These are phyloP conservation scores for Koerneria pararmatus DNA, from an alignment of 2,888 invertebrate species.

Conservation along the genomic window DNA sequence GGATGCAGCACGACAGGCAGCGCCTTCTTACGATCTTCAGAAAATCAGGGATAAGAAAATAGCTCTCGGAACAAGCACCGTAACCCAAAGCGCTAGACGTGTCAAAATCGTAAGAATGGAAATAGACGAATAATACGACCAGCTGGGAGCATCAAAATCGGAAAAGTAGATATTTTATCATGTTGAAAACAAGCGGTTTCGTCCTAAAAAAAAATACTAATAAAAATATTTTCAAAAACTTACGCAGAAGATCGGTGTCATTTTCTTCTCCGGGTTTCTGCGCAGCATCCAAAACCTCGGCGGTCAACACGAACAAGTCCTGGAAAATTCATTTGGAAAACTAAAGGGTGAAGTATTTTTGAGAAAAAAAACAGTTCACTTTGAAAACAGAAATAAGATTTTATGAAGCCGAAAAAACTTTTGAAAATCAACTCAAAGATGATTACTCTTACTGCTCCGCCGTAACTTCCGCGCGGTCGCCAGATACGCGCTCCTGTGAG, in stretches of 20 bases:
- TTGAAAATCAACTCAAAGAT: slow-evolving; percentile 11
- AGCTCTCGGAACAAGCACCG: too few species aligned
- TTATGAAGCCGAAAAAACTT: slow-evolving; percentile 50
- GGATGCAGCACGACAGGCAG: slow-evolving; percentile 78
- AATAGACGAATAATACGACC: too few species aligned
- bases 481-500: neutral
- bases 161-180: too few species aligned
- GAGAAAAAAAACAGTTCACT: neutral
- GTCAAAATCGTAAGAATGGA: too few species aligned
- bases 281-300: slow-evolving; percentile 78
- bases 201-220: too few species aligned
- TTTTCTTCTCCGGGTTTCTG: slow-evolving; percentile 23
- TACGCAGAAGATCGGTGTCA: neutral
- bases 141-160: too few species aligned
- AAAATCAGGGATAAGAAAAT: too few species aligned
- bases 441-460: slow-evolving; percentile 3
- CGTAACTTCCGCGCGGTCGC: neutral
- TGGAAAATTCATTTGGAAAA: slow-evolving; percentile 66
- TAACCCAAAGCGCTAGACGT: too few species aligned
- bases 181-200: too few species aligned
- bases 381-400: slow-evolving; percentile 24
- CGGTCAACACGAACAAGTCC: slow-evolving; percentile 84
- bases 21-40: too few species aligned
- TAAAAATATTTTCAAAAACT: neutral
- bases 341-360: neutral